Evolutionary conservation across 2,888 invertebrate species (phyloP), one percentile per base, ranked within the genome.

Genomic region (Romanomermis culicivorax): DNA sequence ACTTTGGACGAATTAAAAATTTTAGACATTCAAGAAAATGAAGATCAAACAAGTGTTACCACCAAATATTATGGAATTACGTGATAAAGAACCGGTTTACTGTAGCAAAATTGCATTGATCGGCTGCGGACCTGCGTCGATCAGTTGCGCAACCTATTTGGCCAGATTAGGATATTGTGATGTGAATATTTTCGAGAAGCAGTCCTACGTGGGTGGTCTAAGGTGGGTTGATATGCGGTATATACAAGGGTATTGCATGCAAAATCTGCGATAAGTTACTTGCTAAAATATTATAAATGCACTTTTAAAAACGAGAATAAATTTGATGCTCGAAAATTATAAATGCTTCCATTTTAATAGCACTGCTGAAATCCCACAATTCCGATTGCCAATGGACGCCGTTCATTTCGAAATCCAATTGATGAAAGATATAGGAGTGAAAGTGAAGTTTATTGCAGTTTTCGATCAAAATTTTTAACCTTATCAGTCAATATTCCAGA

Each of bases 291-390:
- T n/a, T n/a, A n/a, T n/a, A n/a, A n/a, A n/a, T n/a, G n/a, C n/a
- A n/a, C n/a, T n/a, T n/a, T n/a, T n/a, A n/a, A n/a, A n/a, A n/a
- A n/a, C n/a, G n/a, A n/a, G n/a, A n/a, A n/a, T n/a, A n/a, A n/a
- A n/a, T n/a, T n/a, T n/a, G n/a, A n/a, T n/a, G n/a, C n/a, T n/a
- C n/a, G n/a, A n/a, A n/a, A n/a, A n/a, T n/a, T n/a, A 11, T 23
- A 4, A 24, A 1, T 26, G 29, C 29, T 42, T 43, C 24, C 20
- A 42, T 20, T 53, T 52, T 74, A 72, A 42, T 67, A 91, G 93
- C 68, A 80, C 89, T 0, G 78, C 87, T 0, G 95, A 97, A 74
- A 95, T 95, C 61, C 95, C 95, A 0, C 91, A 95, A 68, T 97
- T 87, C 70, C 83, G 97, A 45, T 76, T 97, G 27, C 95, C 97